Conservation (phyloP, 2,888 invertebrate genomes). For the Epinotia bilunana region DNA sequence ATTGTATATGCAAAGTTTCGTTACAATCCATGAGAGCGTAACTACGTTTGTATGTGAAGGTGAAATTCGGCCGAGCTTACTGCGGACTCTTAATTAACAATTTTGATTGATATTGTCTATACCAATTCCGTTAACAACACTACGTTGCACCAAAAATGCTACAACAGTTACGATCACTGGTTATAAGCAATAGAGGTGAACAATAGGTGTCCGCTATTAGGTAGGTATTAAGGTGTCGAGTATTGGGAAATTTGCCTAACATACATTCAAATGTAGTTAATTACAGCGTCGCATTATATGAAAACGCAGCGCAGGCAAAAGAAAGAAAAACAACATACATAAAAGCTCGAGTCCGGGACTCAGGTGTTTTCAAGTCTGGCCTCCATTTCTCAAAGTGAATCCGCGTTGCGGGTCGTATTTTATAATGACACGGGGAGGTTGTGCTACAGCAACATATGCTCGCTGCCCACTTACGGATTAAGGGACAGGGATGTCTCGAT, state of each 20-base stretch:
- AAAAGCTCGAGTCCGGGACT: slow-evolving; percentile 59
- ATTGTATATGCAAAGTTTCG: too few relatives aligned
- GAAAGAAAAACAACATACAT: slow-evolving; percentile 48
- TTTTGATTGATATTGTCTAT: too few relatives aligned
- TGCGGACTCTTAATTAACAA: too few relatives aligned
- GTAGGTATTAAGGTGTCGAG: too few relatives aligned
- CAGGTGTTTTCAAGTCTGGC: slow-evolving; percentile 73
- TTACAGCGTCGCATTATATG: slow-evolving; percentile 17
- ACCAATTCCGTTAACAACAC: too few relatives aligned
- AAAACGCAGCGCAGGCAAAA: slow-evolving; percentile 18
- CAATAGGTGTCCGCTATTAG: too few relatives aligned
- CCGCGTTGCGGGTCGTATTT: slow-evolving; percentile 77
- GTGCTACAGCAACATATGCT: slow-evolving; percentile 75
- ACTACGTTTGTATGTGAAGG: too few relatives aligned
- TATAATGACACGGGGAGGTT: slow-evolving; percentile 79
- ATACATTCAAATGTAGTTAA: slow-evolving; percentile 8
- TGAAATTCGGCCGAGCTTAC: too few relatives aligned
- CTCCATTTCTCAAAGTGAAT: slow-evolving; percentile 82
- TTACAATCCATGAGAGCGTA: too few relatives aligned
- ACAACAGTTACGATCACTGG: too few relatives aligned
- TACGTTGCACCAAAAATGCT: too few relatives aligned
- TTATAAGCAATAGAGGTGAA: too few relatives aligned
- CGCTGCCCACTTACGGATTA: slow-evolving; percentile 78
- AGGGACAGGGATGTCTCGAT: slow-evolving; percentile 44
- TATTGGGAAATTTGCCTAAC: neutral